Base-by-base conservation (phyloP, 2,888 invertebrate species). In the Monochamus alternatus region DNA sequence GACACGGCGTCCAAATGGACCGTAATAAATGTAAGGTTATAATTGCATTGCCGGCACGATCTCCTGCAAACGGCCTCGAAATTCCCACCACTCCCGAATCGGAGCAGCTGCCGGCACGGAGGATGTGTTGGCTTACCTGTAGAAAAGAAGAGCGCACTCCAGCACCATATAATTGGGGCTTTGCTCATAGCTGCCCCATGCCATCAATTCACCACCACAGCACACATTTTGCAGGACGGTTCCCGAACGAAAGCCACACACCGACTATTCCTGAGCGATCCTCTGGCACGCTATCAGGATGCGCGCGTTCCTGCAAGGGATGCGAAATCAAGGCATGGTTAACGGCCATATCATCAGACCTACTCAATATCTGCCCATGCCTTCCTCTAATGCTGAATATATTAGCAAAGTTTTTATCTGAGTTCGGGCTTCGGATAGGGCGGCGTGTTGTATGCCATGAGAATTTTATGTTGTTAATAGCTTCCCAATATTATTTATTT, bases 141-240 rank as follows among this genome's bases (percentile, higher is more conserved):
- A 47, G 82, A 81, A 79, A 84, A 76, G 78, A 85, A 80, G 67
- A 85, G 84, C 83, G 85, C 84, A 79, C 78, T 83, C 85, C 85
- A 86, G 83, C 86, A 85, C 85, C 85, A 85, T 82, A 85, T 79
- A 78, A 82, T 80, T 82, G 84, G 83, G 81, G 83, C 81, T 79
- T 81, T 82, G 81, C 81, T 86, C 84, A 84, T 85, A 84, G 82
- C 84, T 85, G 83, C 81, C 85, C 85, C 85, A 85, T 86, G 84
- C 83, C 81, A 84, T 82, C 84, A 83, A 75, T 80, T 81, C 83
- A 82, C 84, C 84, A 82, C 77, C 77, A 74, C 80, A 73, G 77
- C 83, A 81, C 85, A 84, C 80, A 80, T 77, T 77, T 74, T 44
- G 75, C 77, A 75, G 75, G 76, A 78, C 76, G 79, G 72, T 79